A percentile compares a stretch with the other conserved stretches of the same genome.
phyloP scores from a whole-genome alignment of 2,113 vertebrate species.

The Microcebus ravelobensis region DNA sequence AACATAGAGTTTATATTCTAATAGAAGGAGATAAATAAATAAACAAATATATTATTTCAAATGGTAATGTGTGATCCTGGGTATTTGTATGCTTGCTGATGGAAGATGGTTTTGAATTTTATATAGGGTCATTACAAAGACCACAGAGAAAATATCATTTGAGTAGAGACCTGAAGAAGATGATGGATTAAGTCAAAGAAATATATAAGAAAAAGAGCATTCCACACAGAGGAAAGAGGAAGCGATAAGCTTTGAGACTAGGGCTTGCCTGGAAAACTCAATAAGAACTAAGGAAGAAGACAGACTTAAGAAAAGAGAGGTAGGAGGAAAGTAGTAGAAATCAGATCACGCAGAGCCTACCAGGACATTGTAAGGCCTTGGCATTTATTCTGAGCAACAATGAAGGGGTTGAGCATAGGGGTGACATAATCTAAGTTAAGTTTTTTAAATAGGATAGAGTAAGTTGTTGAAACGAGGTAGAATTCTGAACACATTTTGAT shows the following conservation, averaged over 20 bases:
- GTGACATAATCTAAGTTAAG: not conserved
- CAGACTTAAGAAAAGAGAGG: not conserved
- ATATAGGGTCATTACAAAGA: not conserved
- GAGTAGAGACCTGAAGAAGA: not conserved
- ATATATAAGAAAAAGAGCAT: not conserved
- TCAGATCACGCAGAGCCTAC: not conserved
- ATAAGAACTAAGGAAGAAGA: not conserved
- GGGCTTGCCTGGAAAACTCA: not conserved
- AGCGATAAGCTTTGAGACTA: not conserved
- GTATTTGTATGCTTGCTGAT: not conserved
- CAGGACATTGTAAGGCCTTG: not conserved
- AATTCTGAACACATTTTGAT: not conserved
- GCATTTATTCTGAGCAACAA: not conserved
- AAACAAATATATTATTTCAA: not conserved
- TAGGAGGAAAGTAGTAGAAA: not conserved
- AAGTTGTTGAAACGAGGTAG: not conserved
- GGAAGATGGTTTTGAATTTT: not conserved
- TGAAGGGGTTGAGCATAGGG: not conserved
- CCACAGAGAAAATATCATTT: not conserved
- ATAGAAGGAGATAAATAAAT: not conserved
- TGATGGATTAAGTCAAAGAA: not conserved
- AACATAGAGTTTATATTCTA: not conserved
- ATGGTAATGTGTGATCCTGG: not conserved
- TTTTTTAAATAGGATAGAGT: not conserved
- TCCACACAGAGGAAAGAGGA: not conserved